Conservation (phyloP, 2,888 invertebrate species). For the Lasioglossum morio region DNA sequence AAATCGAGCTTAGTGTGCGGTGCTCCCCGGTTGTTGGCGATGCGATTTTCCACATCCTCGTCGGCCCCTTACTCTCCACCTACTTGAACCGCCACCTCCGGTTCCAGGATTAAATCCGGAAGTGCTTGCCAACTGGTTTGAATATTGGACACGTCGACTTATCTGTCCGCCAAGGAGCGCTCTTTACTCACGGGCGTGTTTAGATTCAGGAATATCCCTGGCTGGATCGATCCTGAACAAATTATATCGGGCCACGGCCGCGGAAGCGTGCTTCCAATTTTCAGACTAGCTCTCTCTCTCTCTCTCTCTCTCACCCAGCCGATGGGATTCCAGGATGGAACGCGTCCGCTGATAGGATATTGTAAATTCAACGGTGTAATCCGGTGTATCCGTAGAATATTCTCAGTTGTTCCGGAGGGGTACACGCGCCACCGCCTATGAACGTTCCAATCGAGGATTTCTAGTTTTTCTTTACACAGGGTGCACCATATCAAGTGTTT, state of each 20-base stretch:
- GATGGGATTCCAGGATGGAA: conserved; percentile 13
- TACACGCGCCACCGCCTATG: background rate
- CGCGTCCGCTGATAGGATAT: conserved; percentile 23
- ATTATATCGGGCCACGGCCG: conserved; percentile 36
- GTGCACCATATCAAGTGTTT: too few species aligned
- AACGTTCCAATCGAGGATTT: background rate
- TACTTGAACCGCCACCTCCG: conserved; percentile 54
- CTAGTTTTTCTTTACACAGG: too few species aligned
- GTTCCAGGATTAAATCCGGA: conserved; percentile 68
- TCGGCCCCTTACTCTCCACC: conserved; percentile 28
- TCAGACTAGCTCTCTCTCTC: conserved; percentile 4
- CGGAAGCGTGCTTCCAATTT: conserved; percentile 43
- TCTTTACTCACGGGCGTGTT: conserved; percentile 61
- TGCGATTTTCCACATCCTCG: conserved; percentile 63
- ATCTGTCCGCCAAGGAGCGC: conserved; percentile 57
- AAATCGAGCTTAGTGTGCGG: conserved; percentile 61
- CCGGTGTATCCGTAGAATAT: conserved; percentile 7
- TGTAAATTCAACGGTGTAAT: conserved; percentile 40
- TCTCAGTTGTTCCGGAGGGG: background rate
- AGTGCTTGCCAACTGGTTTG: conserved; percentile 74
- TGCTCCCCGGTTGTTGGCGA: conserved; percentile 59
- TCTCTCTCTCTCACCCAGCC: background rate
- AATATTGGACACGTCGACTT: conserved; percentile 72
- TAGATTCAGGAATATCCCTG: conserved; percentile 54
- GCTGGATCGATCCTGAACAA: conserved; percentile 51